A percentile compares a stretch with the other conserved stretches of the same genome.
Evolutionary conservation across 2,888 invertebrate species (phyloP).

Genomic region (Seladonia tumulorum): DNA sequence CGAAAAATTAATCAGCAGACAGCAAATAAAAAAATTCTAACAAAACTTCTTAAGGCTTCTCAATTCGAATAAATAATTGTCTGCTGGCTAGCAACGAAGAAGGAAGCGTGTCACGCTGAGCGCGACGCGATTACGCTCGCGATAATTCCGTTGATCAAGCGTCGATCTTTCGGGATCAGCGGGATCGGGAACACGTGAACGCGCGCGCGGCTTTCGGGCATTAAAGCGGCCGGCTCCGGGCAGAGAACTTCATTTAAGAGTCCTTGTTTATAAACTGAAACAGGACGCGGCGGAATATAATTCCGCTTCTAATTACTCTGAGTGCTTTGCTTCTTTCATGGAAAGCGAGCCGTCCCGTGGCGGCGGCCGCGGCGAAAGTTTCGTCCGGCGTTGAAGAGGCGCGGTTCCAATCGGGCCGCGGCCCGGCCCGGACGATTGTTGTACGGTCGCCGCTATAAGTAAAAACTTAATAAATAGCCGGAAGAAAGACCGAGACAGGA

Average conservation of each 20-base stretch:
- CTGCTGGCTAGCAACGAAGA: background rate
- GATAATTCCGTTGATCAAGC: background rate
- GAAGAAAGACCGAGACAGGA: constrained; percentile 66
- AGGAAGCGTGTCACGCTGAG: background rate
- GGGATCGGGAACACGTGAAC: constrained; percentile 62
- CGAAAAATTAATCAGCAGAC: too few species aligned
- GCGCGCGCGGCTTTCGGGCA: constrained; percentile 61
- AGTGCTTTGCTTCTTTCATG: constrained; percentile 82
- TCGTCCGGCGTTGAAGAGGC: constrained; percentile 69
- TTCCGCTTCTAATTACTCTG: constrained; percentile 82
- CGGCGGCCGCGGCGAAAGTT: constrained; percentile 71
- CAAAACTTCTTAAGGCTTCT: too few species aligned
- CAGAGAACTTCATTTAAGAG: constrained; percentile 81
- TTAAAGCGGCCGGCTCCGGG: constrained; percentile 67
- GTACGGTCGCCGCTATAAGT: constrained; percentile 76
- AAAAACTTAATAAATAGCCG: constrained; percentile 83
- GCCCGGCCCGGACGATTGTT: constrained; percentile 77
- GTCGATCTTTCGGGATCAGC: background rate
- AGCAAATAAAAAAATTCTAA: too few species aligned
- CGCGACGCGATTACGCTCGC: background rate
- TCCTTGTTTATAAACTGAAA: constrained; percentile 83
- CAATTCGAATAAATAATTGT: background rate
- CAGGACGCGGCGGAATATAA: constrained; percentile 81
- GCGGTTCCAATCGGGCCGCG: constrained; percentile 60
- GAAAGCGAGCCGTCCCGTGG: constrained; percentile 70